Conservation (phyloP, 2,888 invertebrate genomes). For the Idaea straminata region DNA sequence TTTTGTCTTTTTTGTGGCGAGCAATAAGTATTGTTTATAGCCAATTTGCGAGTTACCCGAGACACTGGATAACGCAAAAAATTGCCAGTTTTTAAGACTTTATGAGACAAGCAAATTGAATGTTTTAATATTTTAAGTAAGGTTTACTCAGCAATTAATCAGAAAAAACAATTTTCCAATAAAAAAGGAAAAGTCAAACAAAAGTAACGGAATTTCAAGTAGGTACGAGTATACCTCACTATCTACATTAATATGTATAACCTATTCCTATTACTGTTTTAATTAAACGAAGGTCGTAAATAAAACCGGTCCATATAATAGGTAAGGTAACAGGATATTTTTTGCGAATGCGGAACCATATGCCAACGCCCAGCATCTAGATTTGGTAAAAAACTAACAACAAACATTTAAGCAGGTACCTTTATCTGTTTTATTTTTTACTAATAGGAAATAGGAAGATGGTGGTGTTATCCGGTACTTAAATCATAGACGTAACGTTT, state of each 20-base stretch:
- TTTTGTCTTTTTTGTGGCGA: conserved; percentile 22
- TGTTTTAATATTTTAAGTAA: not conserved
- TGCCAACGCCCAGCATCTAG: conserved; percentile 33
- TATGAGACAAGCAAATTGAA: not conserved
- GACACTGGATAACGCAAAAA: not conserved
- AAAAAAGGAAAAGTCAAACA: conserved; percentile 3
- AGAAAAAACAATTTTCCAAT: not conserved
- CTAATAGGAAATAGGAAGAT: not conserved
- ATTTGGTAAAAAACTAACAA: conserved; percentile 40
- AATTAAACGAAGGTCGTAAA: conserved; percentile 50
- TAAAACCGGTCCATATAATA: conserved; percentile 52
- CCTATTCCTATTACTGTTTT: conserved; percentile 18
- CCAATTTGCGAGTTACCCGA: conserved; percentile 20
- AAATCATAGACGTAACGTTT: not conserved
- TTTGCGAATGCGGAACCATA: conserved; percentile 30
- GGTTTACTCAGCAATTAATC: not conserved
- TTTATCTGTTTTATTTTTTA: not conserved
- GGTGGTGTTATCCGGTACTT: not conserved
- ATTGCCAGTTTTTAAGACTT: not conserved
- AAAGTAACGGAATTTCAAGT: conserved; percentile 38
- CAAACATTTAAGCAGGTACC: not conserved
- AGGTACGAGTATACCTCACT: conserved; percentile 2
- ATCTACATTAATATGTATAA: not conserved
- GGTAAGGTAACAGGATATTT: conserved; percentile 34
- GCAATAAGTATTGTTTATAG: conserved; percentile 19